Evolutionary conservation across 2,797 vertebrate genomes (phyloP).

Genomic region (Cottoperca gobio): DNA sequence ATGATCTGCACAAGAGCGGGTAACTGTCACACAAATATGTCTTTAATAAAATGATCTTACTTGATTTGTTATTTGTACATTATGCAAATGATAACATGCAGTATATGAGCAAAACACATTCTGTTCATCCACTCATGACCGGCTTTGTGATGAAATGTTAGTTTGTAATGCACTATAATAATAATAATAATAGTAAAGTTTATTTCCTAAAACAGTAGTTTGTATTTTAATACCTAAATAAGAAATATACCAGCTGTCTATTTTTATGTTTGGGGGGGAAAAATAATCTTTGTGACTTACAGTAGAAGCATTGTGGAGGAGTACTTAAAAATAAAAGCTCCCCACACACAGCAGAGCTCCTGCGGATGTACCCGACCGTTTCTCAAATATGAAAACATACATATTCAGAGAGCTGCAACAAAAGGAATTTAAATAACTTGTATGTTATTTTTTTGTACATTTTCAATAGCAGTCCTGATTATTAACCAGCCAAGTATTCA

Average conservation of each 20-base stretch:
- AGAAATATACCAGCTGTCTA: background rate
- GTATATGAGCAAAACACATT: background rate
- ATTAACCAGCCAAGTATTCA: background rate
- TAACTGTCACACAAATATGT: background rate
- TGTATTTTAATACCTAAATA: conserved; percentile 2
- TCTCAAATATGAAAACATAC: background rate
- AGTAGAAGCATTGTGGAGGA: background rate
- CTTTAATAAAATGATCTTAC: background rate
- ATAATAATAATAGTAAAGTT: background rate
- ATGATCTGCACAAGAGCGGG: conserved; percentile 3
- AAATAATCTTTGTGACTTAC: background rate
- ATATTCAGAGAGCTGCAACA: background rate
- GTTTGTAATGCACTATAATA: background rate
- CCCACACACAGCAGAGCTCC: background rate
- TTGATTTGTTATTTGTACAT: background rate
- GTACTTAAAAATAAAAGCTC: conserved; percentile 21
- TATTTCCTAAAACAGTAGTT: background rate
- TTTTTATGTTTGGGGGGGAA: background rate
- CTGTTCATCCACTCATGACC: background rate
- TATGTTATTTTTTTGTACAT: background rate
- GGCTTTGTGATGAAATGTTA: background rate
- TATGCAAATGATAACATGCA: background rate
- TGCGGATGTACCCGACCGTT: background rate
- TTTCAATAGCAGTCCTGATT: background rate
- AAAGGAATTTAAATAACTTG: background rate